Conservation (phyloP, 2,888 invertebrate species). For the Bimastos eiseni region DNA sequence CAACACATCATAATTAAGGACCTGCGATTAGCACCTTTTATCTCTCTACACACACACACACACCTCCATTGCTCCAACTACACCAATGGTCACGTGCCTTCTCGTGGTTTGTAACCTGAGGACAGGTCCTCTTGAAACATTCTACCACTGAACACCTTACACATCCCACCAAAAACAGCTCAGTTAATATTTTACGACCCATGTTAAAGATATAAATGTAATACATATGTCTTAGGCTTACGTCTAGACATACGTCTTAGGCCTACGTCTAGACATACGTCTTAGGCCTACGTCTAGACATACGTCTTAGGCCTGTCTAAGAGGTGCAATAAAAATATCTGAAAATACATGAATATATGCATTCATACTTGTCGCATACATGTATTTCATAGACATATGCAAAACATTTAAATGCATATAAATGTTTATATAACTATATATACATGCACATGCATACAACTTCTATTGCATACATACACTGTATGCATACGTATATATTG, state of each 20-base stretch:
- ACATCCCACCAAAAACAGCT: not conserved
- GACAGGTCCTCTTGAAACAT: not conserved
- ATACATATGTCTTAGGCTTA: not conserved
- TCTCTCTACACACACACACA: not conserved
- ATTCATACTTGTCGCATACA: not conserved
- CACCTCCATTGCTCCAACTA: not conserved
- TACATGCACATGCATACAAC: no score
- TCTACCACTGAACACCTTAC: not conserved
- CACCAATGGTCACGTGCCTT: not conserved
- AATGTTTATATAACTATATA: not conserved
- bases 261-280: no score
- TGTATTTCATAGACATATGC: not conserved
- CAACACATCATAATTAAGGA: no score
- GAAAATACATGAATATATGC: not conserved
- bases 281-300: not conserved
- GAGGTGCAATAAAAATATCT: no score
- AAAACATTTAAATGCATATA: not conserved
- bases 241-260: no score
- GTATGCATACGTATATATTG: no score
- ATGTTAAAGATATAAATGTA: not conserved
- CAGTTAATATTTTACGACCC: not conserved
- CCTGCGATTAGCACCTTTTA: no score
- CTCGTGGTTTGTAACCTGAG: no score
- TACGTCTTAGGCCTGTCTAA: not conserved
- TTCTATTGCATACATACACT: no score